phyloP scores from a whole-genome alignment of 1,140 invertebrate genomes.

The Drosophila tsacasi region DNA sequence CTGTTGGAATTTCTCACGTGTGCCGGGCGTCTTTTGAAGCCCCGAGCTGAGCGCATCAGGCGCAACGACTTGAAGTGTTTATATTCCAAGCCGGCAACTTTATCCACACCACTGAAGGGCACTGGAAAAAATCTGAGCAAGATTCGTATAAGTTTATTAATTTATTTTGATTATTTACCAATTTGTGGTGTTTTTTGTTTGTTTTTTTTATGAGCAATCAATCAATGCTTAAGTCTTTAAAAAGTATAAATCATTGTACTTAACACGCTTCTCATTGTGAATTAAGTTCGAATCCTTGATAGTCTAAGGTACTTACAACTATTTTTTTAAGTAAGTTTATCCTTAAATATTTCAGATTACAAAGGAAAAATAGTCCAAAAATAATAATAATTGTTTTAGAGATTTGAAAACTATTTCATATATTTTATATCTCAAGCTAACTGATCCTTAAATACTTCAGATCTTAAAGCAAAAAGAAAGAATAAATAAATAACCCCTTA shows the following conservation, averaged over 20 bases:
- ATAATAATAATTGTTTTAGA: too few species aligned
- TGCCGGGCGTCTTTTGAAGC: conserved; percentile 45
- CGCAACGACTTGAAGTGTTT: conserved; percentile 62
- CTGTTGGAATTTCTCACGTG: conserved; percentile 45
- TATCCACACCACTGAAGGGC: conserved; percentile 23
- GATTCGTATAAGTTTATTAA: background rate
- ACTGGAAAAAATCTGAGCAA: background rate
- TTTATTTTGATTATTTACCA: background rate
- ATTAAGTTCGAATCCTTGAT: background rate
- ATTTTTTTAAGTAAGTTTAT: background rate
- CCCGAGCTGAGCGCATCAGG: conserved; percentile 52
- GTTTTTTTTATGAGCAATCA: background rate
- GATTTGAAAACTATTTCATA: too few species aligned
- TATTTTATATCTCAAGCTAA: too few species aligned
- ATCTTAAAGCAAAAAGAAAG: too few species aligned
- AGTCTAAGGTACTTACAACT: background rate
- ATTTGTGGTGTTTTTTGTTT: background rate
- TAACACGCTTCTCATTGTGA: too few species aligned
- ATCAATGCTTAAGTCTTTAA: background rate
- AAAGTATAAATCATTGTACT: background rate
- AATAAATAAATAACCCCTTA: too few species aligned
- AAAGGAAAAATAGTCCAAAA: too few species aligned
- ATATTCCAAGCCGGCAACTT: conserved; percentile 53
- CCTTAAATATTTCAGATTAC: too few species aligned
- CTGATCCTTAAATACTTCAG: too few species aligned